A percentile compares a stretch with the other conserved stretches of the same genome.
These are phyloP conservation scores for Hoplodrina blanda DNA, from an alignment of 2,888 invertebrate genomes.

Conservation along the genomic window DNA sequence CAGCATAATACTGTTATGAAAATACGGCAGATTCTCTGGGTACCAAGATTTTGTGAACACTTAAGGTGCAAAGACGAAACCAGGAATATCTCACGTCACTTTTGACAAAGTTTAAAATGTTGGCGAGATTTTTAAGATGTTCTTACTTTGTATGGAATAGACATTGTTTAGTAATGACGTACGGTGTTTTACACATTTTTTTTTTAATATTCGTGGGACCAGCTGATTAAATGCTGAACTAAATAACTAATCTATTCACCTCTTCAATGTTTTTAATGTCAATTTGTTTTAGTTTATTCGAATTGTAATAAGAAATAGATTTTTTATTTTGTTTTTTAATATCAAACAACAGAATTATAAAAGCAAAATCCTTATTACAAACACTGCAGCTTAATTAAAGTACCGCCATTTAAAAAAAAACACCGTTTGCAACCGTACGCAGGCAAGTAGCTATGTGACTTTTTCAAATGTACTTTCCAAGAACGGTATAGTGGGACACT, in stretches of 20 bases:
- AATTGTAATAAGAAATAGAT: too few relatives aligned
- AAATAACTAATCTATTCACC: not conserved
- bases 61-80: constrained; percentile 16
- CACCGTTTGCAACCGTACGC: too few relatives aligned
- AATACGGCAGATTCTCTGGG: constrained; percentile 59
- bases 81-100: constrained; percentile 8
- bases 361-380: too few relatives aligned
- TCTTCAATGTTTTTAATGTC: not conserved
- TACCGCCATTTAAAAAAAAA: too few relatives aligned
- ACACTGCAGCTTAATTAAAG: too few relatives aligned
- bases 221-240: not conserved
- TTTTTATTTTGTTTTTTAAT: too few relatives aligned
- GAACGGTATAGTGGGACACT: too few relatives aligned
- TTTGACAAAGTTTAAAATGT: constrained; percentile 5
- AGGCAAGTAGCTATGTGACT: too few relatives aligned
- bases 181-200: not conserved
- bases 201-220: not conserved
- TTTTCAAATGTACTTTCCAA: too few relatives aligned
- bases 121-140: not conserved
- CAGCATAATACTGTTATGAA: constrained; percentile 76
- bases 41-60: constrained; percentile 38
- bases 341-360: too few relatives aligned
- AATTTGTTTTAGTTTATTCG: too few relatives aligned
- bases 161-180: constrained; percentile 16
- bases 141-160: constrained; percentile 1